Conservation (phyloP, 2,888 invertebrate species). For the Tipula unca region DNA sequence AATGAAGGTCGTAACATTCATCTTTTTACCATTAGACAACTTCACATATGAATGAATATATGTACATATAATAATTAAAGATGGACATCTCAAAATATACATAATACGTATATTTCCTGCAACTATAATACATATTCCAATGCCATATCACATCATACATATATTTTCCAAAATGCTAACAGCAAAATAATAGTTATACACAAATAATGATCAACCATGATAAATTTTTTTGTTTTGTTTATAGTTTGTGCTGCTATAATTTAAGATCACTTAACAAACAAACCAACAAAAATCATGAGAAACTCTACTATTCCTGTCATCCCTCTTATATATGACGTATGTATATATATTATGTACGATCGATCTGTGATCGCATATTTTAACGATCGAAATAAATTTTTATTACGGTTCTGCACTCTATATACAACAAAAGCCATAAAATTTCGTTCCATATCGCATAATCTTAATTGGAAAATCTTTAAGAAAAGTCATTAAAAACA, state of each 20-base stretch:
- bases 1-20: not conserved
- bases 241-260: not conserved
- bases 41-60: not conserved
- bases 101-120: not conserved
- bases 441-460: not conserved
- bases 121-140: slow-evolving; percentile 8
- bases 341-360: not conserved
- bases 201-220: not conserved
- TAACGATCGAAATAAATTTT: not conserved
- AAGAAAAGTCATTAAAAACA: not conserved
- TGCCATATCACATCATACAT: not conserved
- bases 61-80: not conserved
- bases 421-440: not conserved
- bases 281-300: not conserved
- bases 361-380: not conserved
- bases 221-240: not conserved
- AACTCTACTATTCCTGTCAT: slow-evolving; percentile 3
- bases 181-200: not conserved
- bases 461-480: not conserved
- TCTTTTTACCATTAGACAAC: not conserved
- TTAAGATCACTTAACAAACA: not conserved
- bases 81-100: not conserved
- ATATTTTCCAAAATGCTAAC: not conserved
- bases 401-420: slow-evolving; percentile 14
- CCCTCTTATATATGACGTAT: not conserved